A percentile compares a stretch with the other conserved stretches of the same genome.
Evolutionary conservation across 2,797 vertebrate genomes (phyloP).

Genomic region (Gobionotothen gibberifrons): DNA sequence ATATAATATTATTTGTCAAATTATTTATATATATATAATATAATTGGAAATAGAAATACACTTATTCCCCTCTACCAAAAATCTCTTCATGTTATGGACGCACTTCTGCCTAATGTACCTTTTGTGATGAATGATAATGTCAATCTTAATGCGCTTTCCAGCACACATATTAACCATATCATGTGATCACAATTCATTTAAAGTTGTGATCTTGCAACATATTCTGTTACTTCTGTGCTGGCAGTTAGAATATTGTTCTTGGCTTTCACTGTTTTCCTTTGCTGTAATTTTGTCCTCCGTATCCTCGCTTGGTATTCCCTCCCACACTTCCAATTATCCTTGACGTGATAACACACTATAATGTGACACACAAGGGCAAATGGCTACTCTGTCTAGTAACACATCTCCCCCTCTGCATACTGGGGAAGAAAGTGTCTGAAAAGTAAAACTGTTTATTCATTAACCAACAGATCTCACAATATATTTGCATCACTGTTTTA

Average conservation of each 20-base stretch:
- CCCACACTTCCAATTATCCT: conserved; percentile 84
- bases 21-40: background rate
- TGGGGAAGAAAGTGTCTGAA: conserved; percentile 14
- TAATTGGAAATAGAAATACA: background rate
- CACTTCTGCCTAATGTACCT: background rate
- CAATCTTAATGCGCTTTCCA: background rate
- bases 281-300: conserved; percentile 60
- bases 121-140: background rate
- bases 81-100: background rate
- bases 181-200: background rate
- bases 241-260: conserved; percentile 38
- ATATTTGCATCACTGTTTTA: conserved; percentile 26
- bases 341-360: conserved; percentile 83
- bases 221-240: conserved; percentile 32
- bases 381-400: conserved; percentile 61
- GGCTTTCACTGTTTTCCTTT: conserved; percentile 57
- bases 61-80: background rate
- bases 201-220: conserved; percentile 13
- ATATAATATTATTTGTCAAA: background rate
- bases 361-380: conserved; percentile 84
- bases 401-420: conserved; percentile 44
- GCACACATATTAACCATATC: background rate
- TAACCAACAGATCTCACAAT: conserved; percentile 7
- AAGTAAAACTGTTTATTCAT: conserved; percentile 20
- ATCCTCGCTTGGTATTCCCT: conserved; percentile 78